Evolutionary conservation across 30 jellyfish, hydroid and myxozoan genomes (phyloP).

Genomic region (Turritopsis dohrnii): DNA sequence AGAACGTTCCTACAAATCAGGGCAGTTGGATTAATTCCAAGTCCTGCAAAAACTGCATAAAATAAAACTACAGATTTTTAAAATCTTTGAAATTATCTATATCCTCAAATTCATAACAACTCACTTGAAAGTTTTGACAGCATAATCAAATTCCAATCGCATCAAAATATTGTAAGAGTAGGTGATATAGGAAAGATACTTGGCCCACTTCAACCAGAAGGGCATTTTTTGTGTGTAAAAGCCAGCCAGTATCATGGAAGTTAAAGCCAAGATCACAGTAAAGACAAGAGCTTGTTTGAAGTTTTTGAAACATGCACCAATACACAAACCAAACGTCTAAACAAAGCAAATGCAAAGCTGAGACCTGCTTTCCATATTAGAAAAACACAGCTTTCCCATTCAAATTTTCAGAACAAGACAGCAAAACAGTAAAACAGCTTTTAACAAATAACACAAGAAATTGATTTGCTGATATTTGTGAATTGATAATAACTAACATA

Average conservation of each 20-base stretch:
- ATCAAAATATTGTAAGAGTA: slow-evolving; percentile 38
- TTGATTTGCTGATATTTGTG: too few species aligned
- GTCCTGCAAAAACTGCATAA: too few species aligned
- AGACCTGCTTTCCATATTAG: too few species aligned
- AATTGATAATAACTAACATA: background rate
- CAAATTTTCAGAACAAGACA: too few species aligned
- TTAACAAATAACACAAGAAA: too few species aligned
- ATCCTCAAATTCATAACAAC: too few species aligned
- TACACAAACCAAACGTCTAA: slow-evolving; percentile 49
- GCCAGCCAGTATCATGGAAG: slow-evolving; percentile 57
- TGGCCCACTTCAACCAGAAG: slow-evolving; percentile 55
- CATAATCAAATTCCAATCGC: slow-evolving; percentile 33
- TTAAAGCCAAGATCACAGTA: slow-evolving; percentile 35
- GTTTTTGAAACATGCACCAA: slow-evolving; percentile 35
- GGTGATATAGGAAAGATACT: slow-evolving; percentile 34
- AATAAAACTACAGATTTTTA: too few species aligned
- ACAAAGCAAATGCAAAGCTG: slow-evolving; percentile 7
- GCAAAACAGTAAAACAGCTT: too few species aligned
- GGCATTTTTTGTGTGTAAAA: slow-evolving; percentile 52
- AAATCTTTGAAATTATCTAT: too few species aligned
- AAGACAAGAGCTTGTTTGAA: slow-evolving; percentile 34
- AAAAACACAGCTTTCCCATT: too few species aligned
- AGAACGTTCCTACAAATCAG: background rate
- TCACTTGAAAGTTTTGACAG: slow-evolving; percentile 36
- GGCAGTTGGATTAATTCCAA: too few species aligned